These are phyloP conservation scores for Melitaea athalia DNA, from an alignment of 2,888 invertebrate genomes.

Conservation along the genomic window DNA sequence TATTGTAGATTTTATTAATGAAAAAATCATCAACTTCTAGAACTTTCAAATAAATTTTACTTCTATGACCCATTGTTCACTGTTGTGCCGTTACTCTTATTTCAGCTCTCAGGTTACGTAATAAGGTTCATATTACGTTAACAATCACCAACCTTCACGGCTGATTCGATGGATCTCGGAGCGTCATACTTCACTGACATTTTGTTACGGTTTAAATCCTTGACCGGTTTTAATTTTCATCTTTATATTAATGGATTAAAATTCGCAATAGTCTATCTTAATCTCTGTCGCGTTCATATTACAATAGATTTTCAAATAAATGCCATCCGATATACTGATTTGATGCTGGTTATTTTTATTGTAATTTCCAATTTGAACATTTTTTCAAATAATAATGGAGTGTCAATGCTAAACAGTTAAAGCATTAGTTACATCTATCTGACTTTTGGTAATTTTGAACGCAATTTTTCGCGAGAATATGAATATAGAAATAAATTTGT, in stretches of 20 bases:
- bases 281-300: neutral
- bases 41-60: neutral
- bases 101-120: constrained; percentile 17
- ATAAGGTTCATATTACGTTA: constrained; percentile 21
- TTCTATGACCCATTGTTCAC: constrained; percentile 15
- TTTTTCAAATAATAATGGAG: too few relatives aligned
- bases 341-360: neutral
- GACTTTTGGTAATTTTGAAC: too few relatives aligned
- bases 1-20: neutral
- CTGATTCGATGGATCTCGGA: constrained; percentile 22
- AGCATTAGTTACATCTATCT: too few relatives aligned
- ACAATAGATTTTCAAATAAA: constrained; percentile 11
- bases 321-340: constrained; percentile 1
- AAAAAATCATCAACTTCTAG: neutral
- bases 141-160: constrained; percentile 33
- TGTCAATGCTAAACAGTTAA: too few relatives aligned
- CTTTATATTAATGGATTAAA: neutral
- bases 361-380: neutral
- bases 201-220: constrained; percentile 22
- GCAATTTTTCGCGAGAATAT: too few relatives aligned
- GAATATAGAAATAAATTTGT: too few relatives aligned
- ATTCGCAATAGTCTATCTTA: neutral
- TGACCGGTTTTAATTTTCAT: neutral
- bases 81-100: neutral
- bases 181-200: constrained; percentile 25